Percentiles rank a stretch among this genome's conserved stretches.
Conservation (phyloP, 2,113 vertebrate species). For the Carollia perspicillata region DNA sequence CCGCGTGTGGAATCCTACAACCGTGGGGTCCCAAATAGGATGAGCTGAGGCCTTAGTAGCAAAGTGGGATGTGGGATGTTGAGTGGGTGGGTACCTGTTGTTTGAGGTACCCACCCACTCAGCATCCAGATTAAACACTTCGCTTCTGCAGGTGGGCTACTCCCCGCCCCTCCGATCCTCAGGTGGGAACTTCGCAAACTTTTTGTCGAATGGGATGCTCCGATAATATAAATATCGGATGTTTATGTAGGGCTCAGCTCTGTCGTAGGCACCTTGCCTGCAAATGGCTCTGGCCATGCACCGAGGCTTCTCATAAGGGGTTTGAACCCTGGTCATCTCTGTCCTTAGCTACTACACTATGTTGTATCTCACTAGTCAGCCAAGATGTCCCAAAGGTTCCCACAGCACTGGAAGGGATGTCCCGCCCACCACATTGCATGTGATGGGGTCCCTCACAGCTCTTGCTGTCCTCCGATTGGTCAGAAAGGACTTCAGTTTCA, state of each 20-base stretch:
- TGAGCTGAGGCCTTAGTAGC: not conserved
- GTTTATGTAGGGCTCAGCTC: not conserved
- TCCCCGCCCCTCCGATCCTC: not conserved
- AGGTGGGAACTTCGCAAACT: not conserved
- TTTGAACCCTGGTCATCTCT: not conserved
- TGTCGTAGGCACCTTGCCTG: no score
- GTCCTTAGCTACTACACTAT: not conserved
- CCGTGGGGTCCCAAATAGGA: not conserved
- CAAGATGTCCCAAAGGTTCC: not conserved
- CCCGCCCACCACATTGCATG: not conserved
- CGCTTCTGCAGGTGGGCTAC: not conserved
- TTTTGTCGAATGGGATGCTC: not conserved
- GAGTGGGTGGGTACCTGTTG: no score
- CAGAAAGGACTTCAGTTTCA: not conserved
- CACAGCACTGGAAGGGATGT: rapidly evolving
- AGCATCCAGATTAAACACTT: not conserved
- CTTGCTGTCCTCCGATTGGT: not conserved
- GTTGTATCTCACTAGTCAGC: not conserved
- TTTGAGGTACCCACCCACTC: not conserved
- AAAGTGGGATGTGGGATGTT: not conserved
- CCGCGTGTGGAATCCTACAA: not conserved
- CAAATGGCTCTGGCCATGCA: no score
- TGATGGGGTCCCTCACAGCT: not conserved
- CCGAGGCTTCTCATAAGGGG: rapidly evolving
- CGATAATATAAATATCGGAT: not conserved